Percentiles rank a stretch among this genome's conserved stretches.
phyloP scores from a whole-genome alignment of 1,140 invertebrate genomes.

The Zaprionus lachaisei region DNA sequence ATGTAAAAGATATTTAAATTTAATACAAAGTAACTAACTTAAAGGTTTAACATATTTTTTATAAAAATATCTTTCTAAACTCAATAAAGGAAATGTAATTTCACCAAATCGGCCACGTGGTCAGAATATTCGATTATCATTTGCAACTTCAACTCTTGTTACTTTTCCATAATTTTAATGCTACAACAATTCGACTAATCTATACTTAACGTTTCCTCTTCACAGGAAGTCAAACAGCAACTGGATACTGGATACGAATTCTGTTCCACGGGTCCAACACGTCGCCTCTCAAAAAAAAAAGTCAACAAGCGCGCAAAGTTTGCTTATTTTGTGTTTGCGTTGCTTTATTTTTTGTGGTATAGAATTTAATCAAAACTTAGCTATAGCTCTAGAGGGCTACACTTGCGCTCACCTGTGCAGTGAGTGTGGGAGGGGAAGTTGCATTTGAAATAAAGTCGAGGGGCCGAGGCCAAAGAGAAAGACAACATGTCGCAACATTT shows the following conservation, averaged over 20 bases:
- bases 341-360: slow-evolving; percentile 22
- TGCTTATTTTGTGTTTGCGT: slow-evolving; percentile 19
- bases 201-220: slow-evolving; percentile 31
- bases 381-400: slow-evolving; percentile 11
- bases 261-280: neutral
- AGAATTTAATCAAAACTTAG: slow-evolving; percentile 78
- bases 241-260: slow-evolving; percentile 27
- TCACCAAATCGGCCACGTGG: neutral
- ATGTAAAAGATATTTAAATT: no score
- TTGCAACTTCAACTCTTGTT: neutral
- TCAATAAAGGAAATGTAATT: neutral
- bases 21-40: neutral
- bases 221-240: slow-evolving; percentile 16
- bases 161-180: neutral
- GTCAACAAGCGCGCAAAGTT: slow-evolving; percentile 24
- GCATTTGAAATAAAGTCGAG: slow-evolving; percentile 65
- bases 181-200: slow-evolving; percentile 5
- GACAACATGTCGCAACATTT: slow-evolving; percentile 84
- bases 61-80: neutral
- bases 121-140: neutral
- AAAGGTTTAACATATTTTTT: neutral
- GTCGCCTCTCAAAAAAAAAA: neutral
- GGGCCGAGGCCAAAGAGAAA: slow-evolving; percentile 21
- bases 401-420: slow-evolving; percentile 56
- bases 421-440: slow-evolving; percentile 22